phyloP scores from a whole-genome alignment of 1,140 invertebrate species.

The Lasioglossum baleicum region DNA sequence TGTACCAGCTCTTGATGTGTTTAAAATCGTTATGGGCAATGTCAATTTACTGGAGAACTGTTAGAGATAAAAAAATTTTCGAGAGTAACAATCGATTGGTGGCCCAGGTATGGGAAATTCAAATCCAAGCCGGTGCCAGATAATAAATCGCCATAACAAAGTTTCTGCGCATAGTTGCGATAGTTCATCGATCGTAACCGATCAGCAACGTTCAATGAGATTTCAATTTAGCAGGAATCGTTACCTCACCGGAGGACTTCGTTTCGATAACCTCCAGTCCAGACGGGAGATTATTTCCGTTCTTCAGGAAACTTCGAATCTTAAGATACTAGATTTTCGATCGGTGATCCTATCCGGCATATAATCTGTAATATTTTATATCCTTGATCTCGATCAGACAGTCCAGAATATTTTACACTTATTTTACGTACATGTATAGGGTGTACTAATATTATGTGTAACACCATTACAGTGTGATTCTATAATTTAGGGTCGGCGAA shows the following conservation, averaged over 20 bases:
- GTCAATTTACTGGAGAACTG: neutral
- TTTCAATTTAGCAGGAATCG: slow-evolving; percentile 34
- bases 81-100: neutral
- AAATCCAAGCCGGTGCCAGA: neutral
- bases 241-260: slow-evolving; percentile 9
- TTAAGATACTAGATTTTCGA: slow-evolving; percentile 2
- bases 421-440: no score
- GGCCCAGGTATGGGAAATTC: neutral
- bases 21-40: no score
- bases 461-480: no score
- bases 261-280: slow-evolving; percentile 10
- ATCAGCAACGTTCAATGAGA: slow-evolving; percentile 2
- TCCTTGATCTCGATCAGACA: neutral
- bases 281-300: slow-evolving; percentile 28
- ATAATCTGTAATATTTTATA: slow-evolving; percentile 15
- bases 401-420: neutral
- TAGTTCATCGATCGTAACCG: slow-evolving; percentile 4
- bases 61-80: neutral
- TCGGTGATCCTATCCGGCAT: slow-evolving; percentile 7
- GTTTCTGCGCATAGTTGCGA: slow-evolving; percentile 11
- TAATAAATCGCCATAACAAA: slow-evolving; percentile 21
- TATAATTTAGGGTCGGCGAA: no score
- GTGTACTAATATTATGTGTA: no score
- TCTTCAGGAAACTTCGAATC: slow-evolving; percentile 21
- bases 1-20: no score